phyloP scores from a whole-genome alignment of 2,888 invertebrate species.

The Listrodromus nycthemerus region DNA sequence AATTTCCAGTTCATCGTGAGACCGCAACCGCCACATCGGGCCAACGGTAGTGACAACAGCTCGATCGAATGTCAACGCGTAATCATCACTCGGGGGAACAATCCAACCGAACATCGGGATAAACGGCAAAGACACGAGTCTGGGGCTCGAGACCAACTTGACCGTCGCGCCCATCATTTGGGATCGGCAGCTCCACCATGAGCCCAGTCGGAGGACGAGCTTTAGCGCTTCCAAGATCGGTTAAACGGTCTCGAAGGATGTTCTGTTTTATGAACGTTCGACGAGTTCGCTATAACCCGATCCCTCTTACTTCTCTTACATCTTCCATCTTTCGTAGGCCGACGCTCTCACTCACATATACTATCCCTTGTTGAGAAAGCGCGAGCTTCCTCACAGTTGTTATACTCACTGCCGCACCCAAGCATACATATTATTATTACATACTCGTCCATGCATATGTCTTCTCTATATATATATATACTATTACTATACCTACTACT shows the following conservation, averaged over 20 bases:
- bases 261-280: conserved; percentile 83
- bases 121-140: conserved; percentile 34
- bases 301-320: conserved; percentile 72
- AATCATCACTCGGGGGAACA: conserved; percentile 62
- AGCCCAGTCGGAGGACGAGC: conserved; percentile 77
- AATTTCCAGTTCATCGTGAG: conserved; percentile 75
- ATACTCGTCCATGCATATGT: conserved; percentile 80
- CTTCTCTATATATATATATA: conserved; percentile 78
- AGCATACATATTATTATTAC: conserved; percentile 83
- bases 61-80: conserved; percentile 61
- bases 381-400: conserved; percentile 80
- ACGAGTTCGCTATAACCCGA: conserved; percentile 72
- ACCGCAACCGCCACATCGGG: conserved; percentile 67
- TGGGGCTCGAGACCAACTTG: conserved; percentile 56
- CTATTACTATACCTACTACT: conserved; percentile 68
- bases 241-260: conserved; percentile 74
- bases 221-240: conserved; percentile 76
- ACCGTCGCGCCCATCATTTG: conserved; percentile 61
- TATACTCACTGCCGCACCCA: conserved; percentile 84
- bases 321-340: conserved; percentile 74
- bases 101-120: conserved; percentile 29
- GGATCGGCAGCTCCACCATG: conserved; percentile 72
- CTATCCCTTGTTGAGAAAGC: conserved; percentile 71
- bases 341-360: conserved; percentile 73
- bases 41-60: conserved; percentile 57